These are phyloP conservation scores for Tuberolachnus salignus DNA, from an alignment of 2,888 invertebrate genomes.

Conservation along the genomic window DNA sequence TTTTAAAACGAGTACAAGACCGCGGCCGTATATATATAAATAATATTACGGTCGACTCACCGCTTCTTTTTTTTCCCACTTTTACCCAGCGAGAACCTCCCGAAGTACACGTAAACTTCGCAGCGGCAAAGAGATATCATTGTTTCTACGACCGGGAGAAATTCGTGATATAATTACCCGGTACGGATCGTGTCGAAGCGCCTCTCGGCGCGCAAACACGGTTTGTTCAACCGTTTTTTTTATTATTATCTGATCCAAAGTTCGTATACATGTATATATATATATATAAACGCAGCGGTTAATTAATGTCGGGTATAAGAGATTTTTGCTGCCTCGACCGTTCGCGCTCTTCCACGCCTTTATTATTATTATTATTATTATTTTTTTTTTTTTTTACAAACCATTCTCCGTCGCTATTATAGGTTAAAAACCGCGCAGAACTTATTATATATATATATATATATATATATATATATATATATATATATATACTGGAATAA, in stretches of 20 bases:
- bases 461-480: too few species aligned
- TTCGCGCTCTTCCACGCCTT: background rate
- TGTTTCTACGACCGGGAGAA: slow-evolving; percentile 33
- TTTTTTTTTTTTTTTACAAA: too few species aligned
- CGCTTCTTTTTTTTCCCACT: too few species aligned
- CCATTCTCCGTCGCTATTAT: too few species aligned
- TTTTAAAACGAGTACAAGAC: too few species aligned
- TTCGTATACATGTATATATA: background rate
- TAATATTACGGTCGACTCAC: too few species aligned
- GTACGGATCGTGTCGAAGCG: slow-evolving; percentile 55
- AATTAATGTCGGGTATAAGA: slow-evolving; percentile 52
- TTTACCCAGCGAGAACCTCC: background rate
- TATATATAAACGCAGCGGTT: slow-evolving; percentile 22
- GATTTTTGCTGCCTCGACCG: background rate
- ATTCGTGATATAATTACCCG: slow-evolving; percentile 56
- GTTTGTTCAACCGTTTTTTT: slow-evolving; percentile 39
- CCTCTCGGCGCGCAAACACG: slow-evolving; percentile 39
- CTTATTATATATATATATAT: too few species aligned
- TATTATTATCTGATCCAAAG: slow-evolving; percentile 40
- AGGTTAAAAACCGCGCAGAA: too few species aligned
- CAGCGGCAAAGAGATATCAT: slow-evolving; percentile 47
- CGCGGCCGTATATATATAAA: too few species aligned
- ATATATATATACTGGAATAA: too few species aligned
- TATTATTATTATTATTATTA: too few species aligned
- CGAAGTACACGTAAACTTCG: slow-evolving; percentile 4